Evolutionary conservation across 2,113 vertebrate species (phyloP).

Genomic region (Alexandromys fortis): DNA sequence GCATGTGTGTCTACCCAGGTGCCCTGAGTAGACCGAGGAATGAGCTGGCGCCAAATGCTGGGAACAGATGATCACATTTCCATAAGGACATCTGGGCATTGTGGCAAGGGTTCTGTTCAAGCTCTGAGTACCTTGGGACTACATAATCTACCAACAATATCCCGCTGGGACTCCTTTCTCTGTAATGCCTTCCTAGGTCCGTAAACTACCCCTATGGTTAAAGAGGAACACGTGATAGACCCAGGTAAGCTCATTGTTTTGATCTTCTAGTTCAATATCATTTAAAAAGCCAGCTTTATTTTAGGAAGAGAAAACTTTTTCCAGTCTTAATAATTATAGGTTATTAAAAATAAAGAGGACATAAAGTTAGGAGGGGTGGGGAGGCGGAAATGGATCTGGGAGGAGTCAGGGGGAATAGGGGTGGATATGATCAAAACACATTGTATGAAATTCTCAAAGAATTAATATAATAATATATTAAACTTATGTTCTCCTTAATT

Average conservation of each 20-base stretch:
- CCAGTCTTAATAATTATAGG: constrained; percentile 1
- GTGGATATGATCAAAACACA: background rate
- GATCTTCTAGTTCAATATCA: background rate
- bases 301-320: background rate
- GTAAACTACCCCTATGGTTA: background rate
- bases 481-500: background rate
- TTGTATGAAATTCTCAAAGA: background rate
- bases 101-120: background rate
- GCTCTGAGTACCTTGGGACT: background rate
- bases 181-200: background rate
- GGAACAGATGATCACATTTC: background rate
- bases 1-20: too few species aligned
- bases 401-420: background rate
- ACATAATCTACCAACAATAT: background rate
- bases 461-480: background rate
- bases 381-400: too few species aligned
- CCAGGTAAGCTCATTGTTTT: background rate
- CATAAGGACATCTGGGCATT: background rate
- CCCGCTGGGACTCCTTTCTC: background rate
- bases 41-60: too few species aligned
- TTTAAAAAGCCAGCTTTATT: background rate
- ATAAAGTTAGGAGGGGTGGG: background rate
- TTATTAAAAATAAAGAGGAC: background rate
- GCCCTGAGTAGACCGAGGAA: background rate
- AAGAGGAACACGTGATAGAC: background rate